phyloP scores from a whole-genome alignment of 2,797 vertebrate species.

The Limosa lapponica region DNA sequence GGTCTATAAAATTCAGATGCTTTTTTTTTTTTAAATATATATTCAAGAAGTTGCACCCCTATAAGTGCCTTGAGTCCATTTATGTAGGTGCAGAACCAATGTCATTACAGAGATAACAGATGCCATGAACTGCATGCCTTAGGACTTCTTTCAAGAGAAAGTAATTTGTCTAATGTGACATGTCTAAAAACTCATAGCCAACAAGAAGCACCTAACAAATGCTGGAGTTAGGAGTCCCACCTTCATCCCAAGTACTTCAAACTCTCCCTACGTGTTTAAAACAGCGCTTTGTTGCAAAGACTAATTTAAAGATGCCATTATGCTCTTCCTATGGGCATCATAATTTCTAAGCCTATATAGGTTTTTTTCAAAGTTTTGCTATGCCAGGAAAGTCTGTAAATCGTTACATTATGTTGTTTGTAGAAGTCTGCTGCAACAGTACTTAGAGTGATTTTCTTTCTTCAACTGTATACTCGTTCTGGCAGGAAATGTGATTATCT shows the following conservation, averaged over 20 bases:
- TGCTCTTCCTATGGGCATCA: background rate
- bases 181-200: background rate
- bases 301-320: background rate
- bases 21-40: background rate
- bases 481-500: background rate
- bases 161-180: background rate
- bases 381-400: background rate
- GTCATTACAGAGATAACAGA: background rate
- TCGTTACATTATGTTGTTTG: background rate
- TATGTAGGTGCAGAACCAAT: background rate
- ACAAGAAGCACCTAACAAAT: background rate
- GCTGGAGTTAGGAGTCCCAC: background rate
- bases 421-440: background rate
- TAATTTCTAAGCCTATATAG: background rate
- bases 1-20: background rate
- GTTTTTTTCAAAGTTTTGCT: background rate
- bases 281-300: background rate
- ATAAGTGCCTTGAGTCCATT: background rate
- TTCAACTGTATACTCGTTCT: background rate
- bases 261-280: background rate
- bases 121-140: background rate
- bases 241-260: background rate
- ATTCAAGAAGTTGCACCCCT: background rate
- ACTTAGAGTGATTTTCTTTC: background rate
- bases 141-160: background rate